Evolutionary conservation across 1,140 invertebrate genomes (phyloP).

Genomic region (Drosophila bocki): DNA sequence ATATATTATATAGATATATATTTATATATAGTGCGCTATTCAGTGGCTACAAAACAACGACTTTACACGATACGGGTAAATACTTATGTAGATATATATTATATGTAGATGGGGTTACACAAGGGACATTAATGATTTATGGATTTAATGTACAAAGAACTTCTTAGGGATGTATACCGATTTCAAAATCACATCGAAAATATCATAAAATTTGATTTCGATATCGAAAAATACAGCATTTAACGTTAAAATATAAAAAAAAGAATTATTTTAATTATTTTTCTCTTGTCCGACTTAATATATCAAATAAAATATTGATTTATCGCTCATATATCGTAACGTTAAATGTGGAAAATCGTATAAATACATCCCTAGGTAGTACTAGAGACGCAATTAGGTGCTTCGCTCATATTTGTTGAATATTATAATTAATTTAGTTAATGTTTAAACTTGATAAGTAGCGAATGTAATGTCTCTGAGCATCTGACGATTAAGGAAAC

Average conservation of each 20-base stretch:
- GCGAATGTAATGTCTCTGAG: neutral
- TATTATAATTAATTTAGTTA: neutral
- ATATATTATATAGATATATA: neutral
- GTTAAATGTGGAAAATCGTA: too few species aligned
- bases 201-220: too few species aligned
- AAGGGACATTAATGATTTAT: neutral
- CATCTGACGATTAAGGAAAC: neutral
- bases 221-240: too few species aligned
- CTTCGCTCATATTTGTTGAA: neutral
- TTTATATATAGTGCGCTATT: conserved; percentile 15
- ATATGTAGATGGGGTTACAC: conserved; percentile 1
- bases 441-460: neutral
- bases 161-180: neutral
- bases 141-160: neutral
- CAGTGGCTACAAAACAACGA: conserved; percentile 24
- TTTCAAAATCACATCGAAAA: too few species aligned
- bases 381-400: neutral
- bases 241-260: too few species aligned
- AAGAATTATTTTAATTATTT: neutral
- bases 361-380: neutral
- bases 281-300: neutral
- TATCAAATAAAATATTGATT: neutral
- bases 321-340: neutral
- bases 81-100: neutral
- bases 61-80: conserved; percentile 13